Evolutionary conservation across 2,797 vertebrate genomes (phyloP).

Genomic region (Distichodus sexfasciatus): DNA sequence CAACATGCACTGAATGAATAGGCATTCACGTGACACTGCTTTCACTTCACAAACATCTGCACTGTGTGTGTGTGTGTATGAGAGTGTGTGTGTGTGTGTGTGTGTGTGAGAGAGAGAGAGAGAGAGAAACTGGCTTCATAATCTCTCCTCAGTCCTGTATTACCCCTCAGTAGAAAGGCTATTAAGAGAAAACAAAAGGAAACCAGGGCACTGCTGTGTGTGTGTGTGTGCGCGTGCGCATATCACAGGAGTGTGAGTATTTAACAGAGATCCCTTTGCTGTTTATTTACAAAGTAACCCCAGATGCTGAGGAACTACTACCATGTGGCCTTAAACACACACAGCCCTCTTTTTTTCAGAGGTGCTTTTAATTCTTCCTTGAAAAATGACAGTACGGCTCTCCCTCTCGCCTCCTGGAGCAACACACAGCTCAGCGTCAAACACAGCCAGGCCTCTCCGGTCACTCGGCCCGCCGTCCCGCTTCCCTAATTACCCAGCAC

Average conservation of each 20-base stretch:
- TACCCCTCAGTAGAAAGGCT: conserved; percentile 65
- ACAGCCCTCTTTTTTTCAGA: conserved; percentile 72
- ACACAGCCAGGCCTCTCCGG: conserved; percentile 57
- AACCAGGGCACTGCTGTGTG: conserved; percentile 66
- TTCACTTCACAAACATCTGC: conserved; percentile 1
- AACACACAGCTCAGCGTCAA: conserved; percentile 53
- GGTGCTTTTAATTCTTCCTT: conserved; percentile 76
- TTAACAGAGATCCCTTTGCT: conserved; percentile 68
- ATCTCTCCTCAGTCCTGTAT: conserved; percentile 68
- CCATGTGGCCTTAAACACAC: conserved; percentile 66
- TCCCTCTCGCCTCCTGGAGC: conserved; percentile 26
- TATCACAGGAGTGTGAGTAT: conserved; percentile 7
- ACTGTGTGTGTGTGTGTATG: not conserved
- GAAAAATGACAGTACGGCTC: conserved; percentile 67
- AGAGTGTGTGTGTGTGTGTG: not conserved
- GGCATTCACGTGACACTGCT: conserved; percentile 15
- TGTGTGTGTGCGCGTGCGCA: conserved; percentile 19
- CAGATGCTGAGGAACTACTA: conserved; percentile 76
- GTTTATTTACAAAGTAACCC: conserved; percentile 82
- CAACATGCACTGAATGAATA: conserved; percentile 7
- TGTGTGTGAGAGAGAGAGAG: conserved; percentile 42
- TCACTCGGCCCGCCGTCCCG: conserved; percentile 51
- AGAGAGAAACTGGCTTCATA: conserved; percentile 58
- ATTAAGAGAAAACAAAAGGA: conserved; percentile 75
- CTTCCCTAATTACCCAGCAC: conserved; percentile 56